Evolutionary conservation across 2,797 vertebrate genomes (phyloP).

Genomic region (Epinephelus malabaricus): DNA sequence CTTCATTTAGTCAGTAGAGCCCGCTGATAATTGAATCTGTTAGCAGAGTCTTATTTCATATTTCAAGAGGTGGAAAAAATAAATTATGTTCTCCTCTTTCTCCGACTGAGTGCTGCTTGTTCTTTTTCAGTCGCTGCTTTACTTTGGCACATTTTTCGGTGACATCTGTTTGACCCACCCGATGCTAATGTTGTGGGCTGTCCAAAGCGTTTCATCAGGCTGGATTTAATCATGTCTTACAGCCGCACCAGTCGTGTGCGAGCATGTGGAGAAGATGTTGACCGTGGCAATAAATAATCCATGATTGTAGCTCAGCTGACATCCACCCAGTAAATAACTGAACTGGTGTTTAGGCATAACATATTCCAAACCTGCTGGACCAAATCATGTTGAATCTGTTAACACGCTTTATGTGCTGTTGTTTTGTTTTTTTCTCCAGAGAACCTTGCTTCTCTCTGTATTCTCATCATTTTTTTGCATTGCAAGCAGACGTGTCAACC

Average conservation of each 20-base stretch:
- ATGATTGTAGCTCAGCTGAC: slow-evolving; percentile 23
- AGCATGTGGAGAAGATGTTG: slow-evolving; percentile 33
- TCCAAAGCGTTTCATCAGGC: slow-evolving; percentile 34
- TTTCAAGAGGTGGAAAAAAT: slow-evolving; percentile 17
- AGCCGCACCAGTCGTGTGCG: slow-evolving; percentile 21
- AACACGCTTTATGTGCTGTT: not conserved
- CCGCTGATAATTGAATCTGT: slow-evolving; percentile 35
- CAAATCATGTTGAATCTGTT: slow-evolving; percentile 21
- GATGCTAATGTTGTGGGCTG: slow-evolving; percentile 38
- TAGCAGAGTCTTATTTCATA: slow-evolving; percentile 6
- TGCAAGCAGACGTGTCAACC: not conserved
- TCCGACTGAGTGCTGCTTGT: not conserved
- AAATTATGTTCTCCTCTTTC: slow-evolving; percentile 5
- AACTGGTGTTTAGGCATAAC: not conserved
- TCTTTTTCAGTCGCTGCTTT: slow-evolving; percentile 5
- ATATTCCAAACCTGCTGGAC: slow-evolving; percentile 9
- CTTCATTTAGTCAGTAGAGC: slow-evolving; percentile 15
- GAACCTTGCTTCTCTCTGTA: not conserved
- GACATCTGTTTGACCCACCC: slow-evolving; percentile 14
- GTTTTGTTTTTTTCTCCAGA: not conserved
- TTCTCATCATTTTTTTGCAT: not conserved
- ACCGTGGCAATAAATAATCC: slow-evolving; percentile 43
- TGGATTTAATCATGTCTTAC: slow-evolving; percentile 20
- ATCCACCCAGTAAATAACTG: slow-evolving; percentile 7
- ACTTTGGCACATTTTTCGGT: slow-evolving; percentile 27